Base-by-base conservation (phyloP, 2,888 invertebrate genomes). In the Phasia obesa region DNA sequence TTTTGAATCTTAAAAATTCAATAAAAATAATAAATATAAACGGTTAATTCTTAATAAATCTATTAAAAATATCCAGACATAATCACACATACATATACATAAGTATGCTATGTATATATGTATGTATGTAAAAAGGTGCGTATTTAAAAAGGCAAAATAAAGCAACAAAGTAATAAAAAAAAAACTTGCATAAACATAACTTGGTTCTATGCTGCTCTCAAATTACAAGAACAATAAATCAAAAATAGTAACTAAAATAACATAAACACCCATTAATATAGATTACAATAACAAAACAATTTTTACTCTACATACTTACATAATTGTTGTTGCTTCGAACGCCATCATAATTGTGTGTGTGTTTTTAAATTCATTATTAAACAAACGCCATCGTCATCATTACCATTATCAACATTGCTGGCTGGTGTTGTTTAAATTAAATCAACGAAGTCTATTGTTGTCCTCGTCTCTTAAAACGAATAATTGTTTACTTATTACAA, bases 401-500 rank as follows among this genome's bases (percentile, higher is more conserved):
- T 64, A 55, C 60, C 44, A 62, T 69, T 64, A 44, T 35, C 47
- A 44, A 27, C 13, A 47, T 42, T 64, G 25, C 15, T n/a, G 27
- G 27, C 31, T 53, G 27, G 53, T 62, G 53, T 71, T 60, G 6
- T 64, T 44, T 53, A 27, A 51, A 64, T 49, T 44, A 59, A 62
- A 57, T 47, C 25, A 71, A 71, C 70, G 59, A 64, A 47, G 53
- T 57, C 21, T 70, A 25, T 70, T 69, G 15, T 70, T 38, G 55
- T 47, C 49, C 44, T 35, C 9, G 17, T 35, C 23, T 67, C 13
- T 35, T 64, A 19, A 47, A 74, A 44, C 64, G 47, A 65, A 55
- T 74, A 35, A 6, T 73, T 74, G 53, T 60, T 71, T 71, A 59
- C n/a, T n/a, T 47, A n/a, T n/a, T n/a, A 1, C 35, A 23, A 21